Percentiles rank a stretch among this genome's conserved stretches.
These are phyloP conservation scores for Coregonus clupeaformis DNA, from an alignment of 2,113 vertebrate species.

Conservation along the genomic window DNA sequence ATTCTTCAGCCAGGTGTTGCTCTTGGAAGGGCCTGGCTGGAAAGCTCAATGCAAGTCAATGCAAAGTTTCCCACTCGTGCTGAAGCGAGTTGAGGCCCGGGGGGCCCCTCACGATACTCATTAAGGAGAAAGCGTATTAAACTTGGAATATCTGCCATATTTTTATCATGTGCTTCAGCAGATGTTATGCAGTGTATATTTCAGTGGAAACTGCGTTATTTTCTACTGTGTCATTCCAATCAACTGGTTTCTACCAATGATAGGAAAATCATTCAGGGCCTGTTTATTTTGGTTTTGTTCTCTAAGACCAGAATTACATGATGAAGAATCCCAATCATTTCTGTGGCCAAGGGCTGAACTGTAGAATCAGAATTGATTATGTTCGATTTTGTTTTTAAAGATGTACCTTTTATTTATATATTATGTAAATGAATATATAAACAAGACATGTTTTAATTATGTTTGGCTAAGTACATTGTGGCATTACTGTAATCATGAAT, in stretches of 20 bases:
- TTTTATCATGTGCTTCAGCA: constrained; percentile 61
- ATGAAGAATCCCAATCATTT: constrained; percentile 73
- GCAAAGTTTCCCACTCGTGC: constrained; percentile 82
- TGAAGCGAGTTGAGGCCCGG: constrained; percentile 35
- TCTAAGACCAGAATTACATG: constrained; percentile 34
- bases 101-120: constrained; percentile 31
- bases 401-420: constrained; percentile 67
- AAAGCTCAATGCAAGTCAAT: constrained; percentile 91
- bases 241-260: constrained; percentile 34
- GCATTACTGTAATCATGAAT: constrained; percentile 35
- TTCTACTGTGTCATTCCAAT: constrained; percentile 32
- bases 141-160: constrained; percentile 81
- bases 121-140: constrained; percentile 62
- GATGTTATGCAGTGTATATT: constrained; percentile 33
- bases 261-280: constrained; percentile 41
- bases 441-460: constrained; percentile 25
- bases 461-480: constrained; percentile 26
- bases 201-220: not conserved
- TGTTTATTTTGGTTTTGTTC: constrained; percentile 22
- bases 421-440: constrained; percentile 9
- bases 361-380: constrained; percentile 36
- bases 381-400: constrained; percentile 59
- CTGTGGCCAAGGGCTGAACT: constrained; percentile 44
- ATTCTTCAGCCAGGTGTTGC: constrained; percentile 39
- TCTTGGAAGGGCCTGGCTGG: constrained; percentile 68